Conservation (phyloP, 2,888 invertebrate species). For the Augiades crinisus region DNA sequence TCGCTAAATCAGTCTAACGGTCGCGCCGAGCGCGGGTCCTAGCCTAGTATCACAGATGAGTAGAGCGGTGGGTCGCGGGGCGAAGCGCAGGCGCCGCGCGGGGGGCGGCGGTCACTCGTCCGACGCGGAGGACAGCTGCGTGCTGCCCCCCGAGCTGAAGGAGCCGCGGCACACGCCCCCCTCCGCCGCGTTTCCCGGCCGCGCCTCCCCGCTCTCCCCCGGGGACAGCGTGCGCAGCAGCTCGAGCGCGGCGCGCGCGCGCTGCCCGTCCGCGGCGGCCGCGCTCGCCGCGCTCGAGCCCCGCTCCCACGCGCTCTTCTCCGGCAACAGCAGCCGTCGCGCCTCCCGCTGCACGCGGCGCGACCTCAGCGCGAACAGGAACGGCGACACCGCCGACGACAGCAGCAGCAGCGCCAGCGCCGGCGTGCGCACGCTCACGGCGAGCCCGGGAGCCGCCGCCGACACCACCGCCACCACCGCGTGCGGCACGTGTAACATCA, state of each 20-base stretch:
- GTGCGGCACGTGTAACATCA: conserved; percentile 88
- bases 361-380: conserved; percentile 89
- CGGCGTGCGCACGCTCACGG: conserved; percentile 69
- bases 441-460: conserved; percentile 76
- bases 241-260: conserved; percentile 68
- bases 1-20: conserved; percentile 78
- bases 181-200: conserved; percentile 66
- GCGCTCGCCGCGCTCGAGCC: conserved; percentile 73
- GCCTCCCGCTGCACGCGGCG: conserved; percentile 82
- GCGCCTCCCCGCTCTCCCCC: conserved; percentile 48
- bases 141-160: conserved; percentile 84
- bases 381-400: conserved; percentile 85
- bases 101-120: conserved; percentile 77
- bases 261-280: conserved; percentile 78
- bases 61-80: conserved; percentile 78
- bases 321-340: conserved; percentile 59
- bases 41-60: conserved; percentile 80
- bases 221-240: conserved; percentile 68
- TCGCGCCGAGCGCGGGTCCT: conserved; percentile 75
- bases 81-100: conserved; percentile 59
- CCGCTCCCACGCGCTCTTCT: conserved; percentile 77
- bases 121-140: conserved; percentile 83
- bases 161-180: conserved; percentile 81
- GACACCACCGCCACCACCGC: conserved; percentile 62
- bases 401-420: conserved; percentile 81